Percentiles rank a stretch among this genome's conserved stretches.
Conservation (phyloP, 1,140 invertebrate species). For the Drosophila tsacasi region DNA sequence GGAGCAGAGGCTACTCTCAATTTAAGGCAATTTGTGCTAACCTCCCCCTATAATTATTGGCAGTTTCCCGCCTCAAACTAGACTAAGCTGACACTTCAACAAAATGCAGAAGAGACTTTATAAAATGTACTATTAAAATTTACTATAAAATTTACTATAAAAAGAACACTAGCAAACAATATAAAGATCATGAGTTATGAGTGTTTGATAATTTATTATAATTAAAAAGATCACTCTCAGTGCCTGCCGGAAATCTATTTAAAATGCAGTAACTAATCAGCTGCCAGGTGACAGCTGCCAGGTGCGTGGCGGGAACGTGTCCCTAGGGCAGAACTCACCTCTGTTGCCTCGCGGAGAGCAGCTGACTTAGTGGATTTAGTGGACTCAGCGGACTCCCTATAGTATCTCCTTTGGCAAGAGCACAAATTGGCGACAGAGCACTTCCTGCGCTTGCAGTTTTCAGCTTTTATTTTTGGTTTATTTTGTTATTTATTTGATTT, state of each 20-base stretch:
- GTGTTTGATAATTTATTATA: background rate
- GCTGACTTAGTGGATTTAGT: background rate
- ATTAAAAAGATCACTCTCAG: background rate
- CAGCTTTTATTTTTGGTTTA: constrained; percentile 26
- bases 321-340: constrained; percentile 14
- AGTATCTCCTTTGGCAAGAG: constrained; percentile 58
- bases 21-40: constrained; percentile 1
- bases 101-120: too few species aligned
- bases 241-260: background rate
- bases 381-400: background rate
- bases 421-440: constrained; percentile 53
- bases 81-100: too few species aligned
- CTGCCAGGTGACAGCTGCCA: constrained; percentile 10
- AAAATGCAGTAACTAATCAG: background rate
- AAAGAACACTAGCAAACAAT: background rate
- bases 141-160: too few species aligned
- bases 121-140: too few species aligned
- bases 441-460: constrained; percentile 25
- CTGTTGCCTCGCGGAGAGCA: background rate
- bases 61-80: background rate
- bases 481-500: constrained; percentile 4
- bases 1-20: background rate
- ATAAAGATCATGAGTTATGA: background rate
- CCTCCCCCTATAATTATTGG: too few species aligned
- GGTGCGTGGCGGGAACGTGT: constrained; percentile 36